A percentile compares a stretch with the other conserved stretches of the same genome.
Evolutionary conservation across 2,797 vertebrate species (phyloP).

Genomic region (Girardinus metallicus): DNA sequence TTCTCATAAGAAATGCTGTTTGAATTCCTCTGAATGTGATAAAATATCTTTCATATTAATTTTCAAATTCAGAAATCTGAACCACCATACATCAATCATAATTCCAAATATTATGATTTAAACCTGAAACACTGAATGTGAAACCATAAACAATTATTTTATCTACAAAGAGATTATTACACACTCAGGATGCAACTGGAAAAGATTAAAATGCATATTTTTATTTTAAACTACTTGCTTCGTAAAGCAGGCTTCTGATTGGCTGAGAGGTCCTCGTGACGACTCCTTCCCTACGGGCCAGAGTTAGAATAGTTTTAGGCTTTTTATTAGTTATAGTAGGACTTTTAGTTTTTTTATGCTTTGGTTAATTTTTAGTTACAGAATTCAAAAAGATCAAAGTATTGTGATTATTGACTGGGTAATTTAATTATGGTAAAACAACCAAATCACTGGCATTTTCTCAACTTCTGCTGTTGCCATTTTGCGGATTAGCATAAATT

Average conservation of each 20-base stretch:
- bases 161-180: not conserved
- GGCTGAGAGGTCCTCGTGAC: not conserved
- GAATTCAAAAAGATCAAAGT: no score
- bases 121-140: not conserved
- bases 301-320: no score
- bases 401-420: no score
- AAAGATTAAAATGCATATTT: not conserved
- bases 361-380: no score
- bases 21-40: not conserved
- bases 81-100: not conserved
- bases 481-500: no score
- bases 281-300: not conserved
- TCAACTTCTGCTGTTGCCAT: no score
- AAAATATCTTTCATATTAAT: not conserved
- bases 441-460: no score
- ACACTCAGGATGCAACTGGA: not conserved
- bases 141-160: not conserved
- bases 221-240: not conserved
- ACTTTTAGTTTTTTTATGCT: no score
- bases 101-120: not conserved
- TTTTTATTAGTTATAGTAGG: no score
- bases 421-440: no score
- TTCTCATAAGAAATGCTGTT: not conserved
- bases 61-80: not conserved
- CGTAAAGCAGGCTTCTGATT: not conserved